Evolutionary conservation across 2,888 invertebrate species (phyloP).

Genomic region (Encarsia formosa): DNA sequence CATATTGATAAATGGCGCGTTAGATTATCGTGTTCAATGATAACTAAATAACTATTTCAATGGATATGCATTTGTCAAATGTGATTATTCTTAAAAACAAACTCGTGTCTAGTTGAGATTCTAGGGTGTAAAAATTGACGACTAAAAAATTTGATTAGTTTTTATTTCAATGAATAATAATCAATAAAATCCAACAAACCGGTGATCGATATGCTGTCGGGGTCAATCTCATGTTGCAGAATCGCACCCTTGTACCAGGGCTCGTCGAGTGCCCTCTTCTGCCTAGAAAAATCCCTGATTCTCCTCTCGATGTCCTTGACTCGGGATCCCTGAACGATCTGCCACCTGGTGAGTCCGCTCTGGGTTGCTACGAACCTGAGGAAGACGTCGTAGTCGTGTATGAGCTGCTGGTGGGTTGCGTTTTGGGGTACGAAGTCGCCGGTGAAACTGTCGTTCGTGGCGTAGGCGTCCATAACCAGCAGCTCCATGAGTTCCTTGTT

Average conservation of each 20-base stretch:
- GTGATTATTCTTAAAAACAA: no score
- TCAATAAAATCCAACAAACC: no score
- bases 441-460: conserved; percentile 56
- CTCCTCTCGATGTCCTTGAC: conserved; percentile 52
- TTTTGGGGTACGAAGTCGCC: conserved; percentile 27
- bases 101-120: no score
- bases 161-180: no score
- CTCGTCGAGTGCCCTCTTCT: conserved; percentile 78
- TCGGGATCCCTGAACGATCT: conserved; percentile 53
- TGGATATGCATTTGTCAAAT: no score
- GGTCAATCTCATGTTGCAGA: conserved; percentile 73
- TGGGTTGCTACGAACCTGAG: conserved; percentile 82
- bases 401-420: neutral
- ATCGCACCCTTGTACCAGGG: conserved; percentile 90
- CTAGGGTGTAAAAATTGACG: no score
- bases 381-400: conserved; percentile 67
- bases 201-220: conserved; percentile 54
- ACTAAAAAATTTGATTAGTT: no score
- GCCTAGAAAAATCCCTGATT: conserved; percentile 43
- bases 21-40: no score
- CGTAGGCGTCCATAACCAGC: conserved; percentile 82
- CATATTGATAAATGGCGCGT: no score
- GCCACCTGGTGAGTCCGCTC: conserved; percentile 86
- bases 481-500: conserved; percentile 80
- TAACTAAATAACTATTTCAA: no score